phyloP scores from a whole-genome alignment of 2,888 invertebrate species.

The Trilocha varians region DNA sequence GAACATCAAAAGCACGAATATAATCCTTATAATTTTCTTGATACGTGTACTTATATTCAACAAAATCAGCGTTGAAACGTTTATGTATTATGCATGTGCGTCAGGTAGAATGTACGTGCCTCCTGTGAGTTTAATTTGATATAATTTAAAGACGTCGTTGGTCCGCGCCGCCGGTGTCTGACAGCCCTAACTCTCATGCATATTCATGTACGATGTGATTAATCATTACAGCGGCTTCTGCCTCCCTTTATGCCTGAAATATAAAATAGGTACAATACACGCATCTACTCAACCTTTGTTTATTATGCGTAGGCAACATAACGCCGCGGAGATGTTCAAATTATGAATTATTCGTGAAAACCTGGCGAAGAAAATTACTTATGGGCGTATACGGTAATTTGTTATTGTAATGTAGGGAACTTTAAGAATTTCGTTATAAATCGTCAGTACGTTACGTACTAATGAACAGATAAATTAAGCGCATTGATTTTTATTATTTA shows the following conservation, averaged over 20 bases:
- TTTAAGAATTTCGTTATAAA: conserved; percentile 1
- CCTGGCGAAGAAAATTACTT: conserved; percentile 35
- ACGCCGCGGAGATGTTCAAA: conserved; percentile 30
- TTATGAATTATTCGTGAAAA: conserved; percentile 36
- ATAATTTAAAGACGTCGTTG: conserved; percentile 55
- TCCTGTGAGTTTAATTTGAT: conserved; percentile 60
- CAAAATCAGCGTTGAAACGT: conserved; percentile 16
- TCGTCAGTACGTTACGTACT: not conserved
- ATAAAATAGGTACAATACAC: conserved; percentile 29
- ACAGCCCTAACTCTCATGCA: conserved; percentile 61
- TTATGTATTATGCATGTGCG: conserved; percentile 18
- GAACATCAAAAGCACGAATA: not conserved
- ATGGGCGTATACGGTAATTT: conserved; percentile 35
- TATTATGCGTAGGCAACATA: conserved; percentile 20
- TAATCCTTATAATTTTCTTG: not conserved
- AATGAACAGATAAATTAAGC: conserved; percentile 1
- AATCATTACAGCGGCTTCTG: conserved; percentile 43
- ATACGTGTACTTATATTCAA: not conserved
- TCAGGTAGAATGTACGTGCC: conserved; percentile 19
- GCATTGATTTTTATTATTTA: conserved; percentile 4
- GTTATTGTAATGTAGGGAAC: conserved; percentile 10
- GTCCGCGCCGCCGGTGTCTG: conserved; percentile 23
- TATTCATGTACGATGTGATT: conserved; percentile 64
- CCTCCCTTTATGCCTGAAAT: conserved; percentile 26
- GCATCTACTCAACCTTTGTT: conserved; percentile 21